Conservation (phyloP, 1,140 invertebrate genomes). For the Ips typographus region DNA sequence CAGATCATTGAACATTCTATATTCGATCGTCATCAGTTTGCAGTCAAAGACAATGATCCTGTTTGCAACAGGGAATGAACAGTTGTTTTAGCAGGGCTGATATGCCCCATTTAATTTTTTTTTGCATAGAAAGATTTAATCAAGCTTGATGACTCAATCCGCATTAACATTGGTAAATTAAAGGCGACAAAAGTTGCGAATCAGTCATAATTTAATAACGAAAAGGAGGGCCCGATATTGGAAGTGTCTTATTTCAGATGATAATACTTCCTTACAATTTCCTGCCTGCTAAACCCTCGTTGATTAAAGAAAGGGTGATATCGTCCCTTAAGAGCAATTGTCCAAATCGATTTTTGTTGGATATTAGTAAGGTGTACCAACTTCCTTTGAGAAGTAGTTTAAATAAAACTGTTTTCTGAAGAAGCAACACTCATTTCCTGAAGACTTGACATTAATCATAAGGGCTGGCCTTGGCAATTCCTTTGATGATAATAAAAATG, state of each 20-base stretch:
- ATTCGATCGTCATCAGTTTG: no score
- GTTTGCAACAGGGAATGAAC: no score
- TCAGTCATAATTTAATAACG: constrained; percentile 42
- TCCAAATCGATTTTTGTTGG: background rate
- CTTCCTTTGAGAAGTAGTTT: background rate
- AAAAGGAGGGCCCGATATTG: constrained; percentile 32
- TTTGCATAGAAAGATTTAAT: no score
- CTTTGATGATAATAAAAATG: constrained; percentile 49
- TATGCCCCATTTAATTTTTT: no score
- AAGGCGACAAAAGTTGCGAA: constrained; percentile 15
- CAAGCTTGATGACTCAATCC: no score
- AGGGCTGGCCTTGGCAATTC: constrained; percentile 38
- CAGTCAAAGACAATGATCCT: no score
- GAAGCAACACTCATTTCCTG: constrained; percentile 8
- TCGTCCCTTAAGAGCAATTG: constrained; percentile 17
- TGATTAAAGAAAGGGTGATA: constrained; percentile 35
- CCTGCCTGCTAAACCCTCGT: constrained; percentile 30
- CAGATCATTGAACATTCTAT: no score
- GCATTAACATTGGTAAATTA: background rate
- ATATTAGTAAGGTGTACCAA: background rate
- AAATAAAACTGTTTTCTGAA: background rate
- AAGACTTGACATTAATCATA: constrained; percentile 20
- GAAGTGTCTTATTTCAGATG: constrained; percentile 42
- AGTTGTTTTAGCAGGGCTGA: no score
- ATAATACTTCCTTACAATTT: constrained; percentile 45